These are phyloP conservation scores for Trogon surrucura DNA, from an alignment of 2,113 vertebrate species.

Conservation along the genomic window DNA sequence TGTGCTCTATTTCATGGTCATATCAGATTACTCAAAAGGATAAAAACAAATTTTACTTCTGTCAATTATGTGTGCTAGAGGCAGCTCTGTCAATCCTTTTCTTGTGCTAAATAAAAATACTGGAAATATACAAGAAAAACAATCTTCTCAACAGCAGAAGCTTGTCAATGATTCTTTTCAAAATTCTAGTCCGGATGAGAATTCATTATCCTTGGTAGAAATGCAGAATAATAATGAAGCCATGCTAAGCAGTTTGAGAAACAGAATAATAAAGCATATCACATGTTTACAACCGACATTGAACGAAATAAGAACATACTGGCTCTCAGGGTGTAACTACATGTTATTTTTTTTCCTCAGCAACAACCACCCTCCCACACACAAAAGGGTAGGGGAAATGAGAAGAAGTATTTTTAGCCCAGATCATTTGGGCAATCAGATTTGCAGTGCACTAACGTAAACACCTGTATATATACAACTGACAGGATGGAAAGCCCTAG, in stretches of 20 bases:
- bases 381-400: background rate
- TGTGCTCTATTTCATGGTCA: background rate
- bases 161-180: background rate
- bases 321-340: conserved; percentile 1
- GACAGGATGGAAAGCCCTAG: background rate
- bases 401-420: conserved; percentile 14
- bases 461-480: background rate
- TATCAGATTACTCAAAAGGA: background rate
- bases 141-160: background rate
- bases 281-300: conserved; percentile 7
- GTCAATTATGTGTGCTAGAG: background rate
- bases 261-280: background rate
- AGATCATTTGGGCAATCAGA: background rate
- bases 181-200: background rate
- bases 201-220: background rate
- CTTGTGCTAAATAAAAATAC: background rate
- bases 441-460: background rate
- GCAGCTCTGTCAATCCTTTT: background rate
- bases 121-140: background rate
- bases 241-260: background rate
- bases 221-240: background rate
- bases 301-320: background rate
- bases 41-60: conserved; percentile 7
- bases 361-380: conserved; percentile 12
- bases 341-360: background rate